phyloP scores from a whole-genome alignment of 1,140 invertebrate genomes.

The Ceratoteleas bidentatus region DNA sequence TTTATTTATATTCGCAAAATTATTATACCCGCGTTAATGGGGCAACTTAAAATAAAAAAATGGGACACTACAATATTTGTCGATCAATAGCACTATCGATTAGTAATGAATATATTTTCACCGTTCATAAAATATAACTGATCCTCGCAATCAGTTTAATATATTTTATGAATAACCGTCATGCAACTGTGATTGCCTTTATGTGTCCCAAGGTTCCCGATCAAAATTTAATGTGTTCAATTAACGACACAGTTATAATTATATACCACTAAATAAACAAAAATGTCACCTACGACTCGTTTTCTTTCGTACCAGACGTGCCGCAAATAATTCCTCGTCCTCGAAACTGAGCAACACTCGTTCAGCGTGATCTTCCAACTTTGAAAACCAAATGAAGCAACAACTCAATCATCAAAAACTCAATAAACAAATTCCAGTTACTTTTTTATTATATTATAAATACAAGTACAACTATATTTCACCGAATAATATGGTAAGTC shows the following conservation, averaged over 20 bases:
- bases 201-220: neutral
- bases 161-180: neutral
- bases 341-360: no score
- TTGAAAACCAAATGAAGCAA: no score
- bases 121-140: neutral
- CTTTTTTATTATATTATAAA: no score
- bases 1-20: no score
- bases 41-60: neutral
- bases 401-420: no score
- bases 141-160: neutral
- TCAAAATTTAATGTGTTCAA: neutral
- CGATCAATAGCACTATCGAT: neutral
- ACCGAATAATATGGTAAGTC: no score
- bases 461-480: no score
- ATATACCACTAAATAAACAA: neutral
- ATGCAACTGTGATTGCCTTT: neutral
- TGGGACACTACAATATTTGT: neutral
- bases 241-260: neutral
- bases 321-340: no score
- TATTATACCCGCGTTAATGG: no score
- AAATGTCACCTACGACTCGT: neutral
- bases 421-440: no score
- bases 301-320: neutral
- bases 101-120: neutral
- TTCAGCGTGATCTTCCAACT: no score